A percentile compares a stretch with the other conserved stretches of the same genome.
Evolutionary conservation across 2,888 invertebrate genomes (phyloP).

Genomic region (Anarsia innoxiella): DNA sequence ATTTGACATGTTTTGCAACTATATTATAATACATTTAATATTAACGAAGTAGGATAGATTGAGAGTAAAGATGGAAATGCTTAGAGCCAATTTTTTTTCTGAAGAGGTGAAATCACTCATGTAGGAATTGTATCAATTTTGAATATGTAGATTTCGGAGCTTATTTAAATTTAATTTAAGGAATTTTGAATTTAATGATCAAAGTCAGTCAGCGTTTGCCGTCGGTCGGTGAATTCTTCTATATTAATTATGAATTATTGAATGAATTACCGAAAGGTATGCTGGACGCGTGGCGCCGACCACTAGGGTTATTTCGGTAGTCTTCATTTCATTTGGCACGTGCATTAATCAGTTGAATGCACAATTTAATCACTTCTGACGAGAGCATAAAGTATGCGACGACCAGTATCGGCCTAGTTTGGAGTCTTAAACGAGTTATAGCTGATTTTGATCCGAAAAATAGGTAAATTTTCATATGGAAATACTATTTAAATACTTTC

Average conservation of each 20-base stretch:
- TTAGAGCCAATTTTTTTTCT: no score
- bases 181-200: not conserved
- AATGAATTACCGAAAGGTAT: slow-evolving; percentile 10
- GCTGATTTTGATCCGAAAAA: not conserved
- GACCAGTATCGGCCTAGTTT: slow-evolving; percentile 12
- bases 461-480: no score
- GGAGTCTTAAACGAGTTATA: slow-evolving; percentile 7
- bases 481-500: no score
- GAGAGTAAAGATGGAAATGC: no score
- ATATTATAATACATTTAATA: no score
- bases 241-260: no score
- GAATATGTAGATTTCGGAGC: not conserved
- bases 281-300: slow-evolving; percentile 7
- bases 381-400: slow-evolving; percentile 19
- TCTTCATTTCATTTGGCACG: slow-evolving; percentile 14
- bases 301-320: slow-evolving; percentile 16
- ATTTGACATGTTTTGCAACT: no score
- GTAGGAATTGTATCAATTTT: not conserved
- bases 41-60: no score
- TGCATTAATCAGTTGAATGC: slow-evolving; percentile 20
- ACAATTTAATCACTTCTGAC: slow-evolving; percentile 22
- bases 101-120: not conserved
- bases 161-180: not conserved
- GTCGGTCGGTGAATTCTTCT: no score
- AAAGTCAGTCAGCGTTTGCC: no score